These are phyloP conservation scores for Ficedula albicollis DNA, from an alignment of 2,797 vertebrate species.

Conservation along the genomic window DNA sequence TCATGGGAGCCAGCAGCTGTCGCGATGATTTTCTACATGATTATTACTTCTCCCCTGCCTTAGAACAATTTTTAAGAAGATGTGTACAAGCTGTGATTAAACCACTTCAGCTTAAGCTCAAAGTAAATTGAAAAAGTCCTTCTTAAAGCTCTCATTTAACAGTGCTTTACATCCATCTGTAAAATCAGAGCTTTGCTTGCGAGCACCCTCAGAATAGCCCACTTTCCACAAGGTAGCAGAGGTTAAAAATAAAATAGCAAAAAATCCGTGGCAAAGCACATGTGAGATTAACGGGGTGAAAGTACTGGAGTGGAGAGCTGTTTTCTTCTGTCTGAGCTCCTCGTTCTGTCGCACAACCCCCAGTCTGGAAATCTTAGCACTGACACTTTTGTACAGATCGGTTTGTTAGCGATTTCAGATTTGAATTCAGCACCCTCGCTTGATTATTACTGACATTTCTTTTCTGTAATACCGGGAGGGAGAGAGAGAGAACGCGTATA, in stretches of 20 bases:
- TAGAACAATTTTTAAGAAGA: conserved; percentile 63
- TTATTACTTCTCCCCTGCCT: conserved; percentile 44
- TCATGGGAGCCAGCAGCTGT: conserved; percentile 86
- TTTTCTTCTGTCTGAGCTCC: conserved; percentile 56
- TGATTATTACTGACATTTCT: conserved; percentile 69
- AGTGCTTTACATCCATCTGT: conserved; percentile 55
- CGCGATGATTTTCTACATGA: conserved; percentile 74
- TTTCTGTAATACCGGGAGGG: conserved; percentile 22
- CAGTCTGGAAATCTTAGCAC: conserved; percentile 59
- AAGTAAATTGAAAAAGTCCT: conserved; percentile 68
- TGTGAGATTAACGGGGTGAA: conserved; percentile 65
- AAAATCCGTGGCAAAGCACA: conserved; percentile 46
- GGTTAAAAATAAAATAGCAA: conserved; percentile 63
- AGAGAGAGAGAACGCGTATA: not conserved
- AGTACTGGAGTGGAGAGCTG: conserved; percentile 60
- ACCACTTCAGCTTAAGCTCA: conserved; percentile 67
- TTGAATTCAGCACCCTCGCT: conserved; percentile 58
- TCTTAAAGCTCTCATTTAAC: conserved; percentile 65
- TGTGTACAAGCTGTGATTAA: conserved; percentile 68
- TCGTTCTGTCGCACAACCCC: conserved; percentile 16
- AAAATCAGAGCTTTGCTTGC: conserved; percentile 59
- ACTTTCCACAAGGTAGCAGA: conserved; percentile 60
- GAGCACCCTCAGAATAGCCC: conserved; percentile 58
- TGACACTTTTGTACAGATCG: conserved; percentile 56
- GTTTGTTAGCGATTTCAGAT: conserved; percentile 58